phyloP scores from a whole-genome alignment of 2,888 invertebrate species.

The Amiota minor region DNA sequence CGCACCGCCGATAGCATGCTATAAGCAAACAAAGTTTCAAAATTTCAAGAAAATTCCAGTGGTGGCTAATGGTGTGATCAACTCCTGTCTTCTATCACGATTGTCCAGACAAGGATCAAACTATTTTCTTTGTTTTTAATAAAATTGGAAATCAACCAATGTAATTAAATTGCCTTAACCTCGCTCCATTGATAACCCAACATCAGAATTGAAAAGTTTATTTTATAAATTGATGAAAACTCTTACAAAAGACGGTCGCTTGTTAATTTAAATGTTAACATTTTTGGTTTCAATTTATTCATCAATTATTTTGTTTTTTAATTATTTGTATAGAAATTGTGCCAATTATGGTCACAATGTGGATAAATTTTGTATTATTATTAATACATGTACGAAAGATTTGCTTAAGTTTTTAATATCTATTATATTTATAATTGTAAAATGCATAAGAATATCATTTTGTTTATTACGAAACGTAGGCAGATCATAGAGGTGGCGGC shows the following conservation, averaged over 20 bases:
- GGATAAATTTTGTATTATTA: conserved; percentile 16
- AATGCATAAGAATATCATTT: conserved; percentile 57
- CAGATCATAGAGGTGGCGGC: conserved; percentile 47
- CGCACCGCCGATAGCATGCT: conserved; percentile 59
- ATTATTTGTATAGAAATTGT: conserved; percentile 22
- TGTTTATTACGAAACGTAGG: conserved; percentile 54
- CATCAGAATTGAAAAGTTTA: too few species aligned
- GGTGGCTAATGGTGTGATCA: too few species aligned
- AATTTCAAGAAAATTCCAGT: background rate
- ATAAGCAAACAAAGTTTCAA: conserved; percentile 38
- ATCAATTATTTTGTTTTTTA: background rate
- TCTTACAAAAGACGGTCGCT: background rate
- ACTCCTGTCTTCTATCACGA: too few species aligned
- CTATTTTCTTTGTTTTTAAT: too few species aligned
- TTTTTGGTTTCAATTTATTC: conserved; percentile 20
- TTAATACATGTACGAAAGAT: conserved; percentile 54
- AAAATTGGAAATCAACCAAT: too few species aligned
- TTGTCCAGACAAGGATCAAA: too few species aligned
- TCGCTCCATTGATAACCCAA: too few species aligned
- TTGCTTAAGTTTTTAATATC: conserved; percentile 48
- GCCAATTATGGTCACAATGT: conserved; percentile 24
- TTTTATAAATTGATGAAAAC: too few species aligned
- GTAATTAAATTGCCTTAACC: too few species aligned
- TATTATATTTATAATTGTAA: conserved; percentile 56
- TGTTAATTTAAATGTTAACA: conserved; percentile 15